These are phyloP conservation scores for Cotesia congregata DNA, from an alignment of 2,888 invertebrate species.

Conservation along the genomic window DNA sequence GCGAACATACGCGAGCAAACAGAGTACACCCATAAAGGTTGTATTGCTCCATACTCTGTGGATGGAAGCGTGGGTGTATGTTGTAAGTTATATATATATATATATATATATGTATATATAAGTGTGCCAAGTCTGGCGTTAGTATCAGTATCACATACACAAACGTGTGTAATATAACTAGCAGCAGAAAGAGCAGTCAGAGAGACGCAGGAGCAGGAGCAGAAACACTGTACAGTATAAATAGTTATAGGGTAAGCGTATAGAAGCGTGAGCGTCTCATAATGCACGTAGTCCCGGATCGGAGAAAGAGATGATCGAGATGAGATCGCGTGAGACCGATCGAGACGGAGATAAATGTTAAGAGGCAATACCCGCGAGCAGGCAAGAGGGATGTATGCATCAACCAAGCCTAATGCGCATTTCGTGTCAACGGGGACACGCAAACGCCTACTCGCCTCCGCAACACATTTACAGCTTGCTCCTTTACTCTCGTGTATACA, in stretches of 20 bases:
- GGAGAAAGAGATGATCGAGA: conserved; percentile 10
- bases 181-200: conserved; percentile 2
- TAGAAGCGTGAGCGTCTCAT: conserved; percentile 25
- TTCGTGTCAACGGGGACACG: conserved; percentile 62
- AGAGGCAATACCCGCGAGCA: conserved; percentile 42
- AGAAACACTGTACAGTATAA: conserved; percentile 1
- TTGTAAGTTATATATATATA: too few relatives aligned
- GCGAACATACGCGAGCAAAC: conserved; percentile 11
- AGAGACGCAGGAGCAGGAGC: conserved; percentile 20
- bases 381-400: conserved; percentile 19
- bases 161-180: background rate
- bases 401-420: conserved; percentile 67
- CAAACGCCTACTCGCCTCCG: conserved; percentile 43
- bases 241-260: conserved; percentile 18
- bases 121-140: background rate
- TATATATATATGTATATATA: background rate
- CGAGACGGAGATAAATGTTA: conserved; percentile 28
- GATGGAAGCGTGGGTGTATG: background rate
- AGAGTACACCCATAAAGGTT: background rate
- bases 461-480: conserved; percentile 8
- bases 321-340: background rate
- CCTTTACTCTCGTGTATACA: conserved; percentile 38
- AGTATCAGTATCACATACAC: background rate
- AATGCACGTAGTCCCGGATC: conserved; percentile 13
- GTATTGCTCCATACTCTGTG: background rate